phyloP scores from a whole-genome alignment of 1,140 invertebrate genomes.

The Drosophila miranda region DNA sequence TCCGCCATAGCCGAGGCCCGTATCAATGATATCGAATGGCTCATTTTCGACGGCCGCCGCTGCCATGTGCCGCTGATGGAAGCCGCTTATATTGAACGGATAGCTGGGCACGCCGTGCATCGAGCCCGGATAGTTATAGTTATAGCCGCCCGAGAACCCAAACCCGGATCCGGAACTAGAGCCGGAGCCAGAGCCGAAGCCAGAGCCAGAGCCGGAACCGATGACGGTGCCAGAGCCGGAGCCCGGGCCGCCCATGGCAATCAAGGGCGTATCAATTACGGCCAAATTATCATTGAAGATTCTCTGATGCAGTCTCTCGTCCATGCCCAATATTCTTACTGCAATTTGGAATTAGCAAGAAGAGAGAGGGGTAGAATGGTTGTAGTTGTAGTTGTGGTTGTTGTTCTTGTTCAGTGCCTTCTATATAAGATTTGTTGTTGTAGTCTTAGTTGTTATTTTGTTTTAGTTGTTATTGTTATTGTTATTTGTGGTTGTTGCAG shows the following conservation, averaged over 20 bases:
- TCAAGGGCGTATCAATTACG: constrained; percentile 81
- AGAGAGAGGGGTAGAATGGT: constrained; percentile 73
- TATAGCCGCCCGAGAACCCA: constrained; percentile 53
- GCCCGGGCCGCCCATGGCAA: constrained; percentile 59
- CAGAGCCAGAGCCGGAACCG: constrained; percentile 8
- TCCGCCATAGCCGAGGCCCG: constrained; percentile 66
- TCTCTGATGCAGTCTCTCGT: constrained; percentile 82
- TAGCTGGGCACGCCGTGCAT: constrained; percentile 77
- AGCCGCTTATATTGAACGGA: constrained; percentile 82
- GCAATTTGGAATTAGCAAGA: constrained; percentile 71
- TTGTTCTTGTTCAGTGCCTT: constrained; percentile 45
- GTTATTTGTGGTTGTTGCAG: constrained; percentile 49
- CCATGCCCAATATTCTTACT: constrained; percentile 82
- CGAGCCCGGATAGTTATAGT: constrained; percentile 75
- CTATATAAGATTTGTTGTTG: constrained; percentile 49
- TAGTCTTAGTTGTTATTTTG: constrained; percentile 22
- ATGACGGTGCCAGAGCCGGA: constrained; percentile 5
- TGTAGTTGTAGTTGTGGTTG: constrained; percentile 54
- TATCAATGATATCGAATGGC: constrained; percentile 79
- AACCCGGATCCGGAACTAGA: constrained; percentile 15
- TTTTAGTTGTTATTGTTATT: constrained; percentile 30
- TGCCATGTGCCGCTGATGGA: constrained; percentile 77
- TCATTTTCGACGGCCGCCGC: constrained; percentile 72
- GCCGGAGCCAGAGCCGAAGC: constrained; percentile 26
- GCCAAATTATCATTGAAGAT: constrained; percentile 82